These are phyloP conservation scores for Ornithoptera alexandrae DNA, from an alignment of 2,888 invertebrate genomes.

Conservation along the genomic window DNA sequence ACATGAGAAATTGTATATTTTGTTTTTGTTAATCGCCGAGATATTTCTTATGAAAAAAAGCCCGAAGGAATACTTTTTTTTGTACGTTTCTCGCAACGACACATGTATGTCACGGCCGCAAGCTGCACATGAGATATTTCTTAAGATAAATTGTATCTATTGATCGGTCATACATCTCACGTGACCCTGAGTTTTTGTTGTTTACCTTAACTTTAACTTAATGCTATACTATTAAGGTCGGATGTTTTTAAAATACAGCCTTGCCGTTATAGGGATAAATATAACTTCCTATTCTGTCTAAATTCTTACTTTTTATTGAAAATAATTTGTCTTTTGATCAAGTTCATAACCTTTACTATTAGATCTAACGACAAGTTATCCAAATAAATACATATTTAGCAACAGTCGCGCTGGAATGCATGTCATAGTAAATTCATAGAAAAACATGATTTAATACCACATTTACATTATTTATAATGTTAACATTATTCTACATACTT, in stretches of 20 bases:
- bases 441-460: no score
- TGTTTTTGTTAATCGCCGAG: neutral
- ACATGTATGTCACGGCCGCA: neutral
- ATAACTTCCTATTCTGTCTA: neutral
- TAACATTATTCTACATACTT: no score
- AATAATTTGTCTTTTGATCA: neutral
- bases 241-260: slow-evolving; percentile 4
- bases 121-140: neutral
- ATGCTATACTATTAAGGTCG: slow-evolving; percentile 8
- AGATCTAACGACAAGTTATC: neutral
- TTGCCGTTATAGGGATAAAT: slow-evolving; percentile 6
- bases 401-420: no score
- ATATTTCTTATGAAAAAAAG: neutral
- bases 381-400: no score
- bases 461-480: no score
- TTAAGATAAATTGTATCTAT: slow-evolving; percentile 5
- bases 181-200: slow-evolving; percentile 12
- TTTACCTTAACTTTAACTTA: slow-evolving; percentile 14
- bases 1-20: neutral
- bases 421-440: no score
- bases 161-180: slow-evolving; percentile 1
- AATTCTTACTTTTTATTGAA: neutral
- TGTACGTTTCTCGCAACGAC: neutral
- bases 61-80: neutral
- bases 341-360: neutral